Conservation (phyloP, 2,888 invertebrate species). For the Cephus sareptanus region DNA sequence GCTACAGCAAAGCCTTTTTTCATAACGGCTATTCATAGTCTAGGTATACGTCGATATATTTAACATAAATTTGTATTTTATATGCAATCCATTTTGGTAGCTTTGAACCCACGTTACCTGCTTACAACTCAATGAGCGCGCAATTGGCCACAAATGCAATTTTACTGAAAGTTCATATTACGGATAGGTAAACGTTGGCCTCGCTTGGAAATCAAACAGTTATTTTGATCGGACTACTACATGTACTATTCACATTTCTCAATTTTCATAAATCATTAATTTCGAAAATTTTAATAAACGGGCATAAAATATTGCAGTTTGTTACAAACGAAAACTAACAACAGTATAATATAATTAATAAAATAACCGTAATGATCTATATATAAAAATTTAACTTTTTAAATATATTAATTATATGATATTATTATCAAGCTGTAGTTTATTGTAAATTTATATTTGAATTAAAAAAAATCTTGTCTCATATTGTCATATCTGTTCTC, state of each 20-base stretch:
- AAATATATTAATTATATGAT: background rate
- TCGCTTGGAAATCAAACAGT: background rate
- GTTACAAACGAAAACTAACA: background rate
- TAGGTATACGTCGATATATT: background rate
- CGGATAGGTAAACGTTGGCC: background rate
- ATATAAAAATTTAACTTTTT: background rate
- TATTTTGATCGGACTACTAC: background rate
- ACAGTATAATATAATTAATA: background rate
- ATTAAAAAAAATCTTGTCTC: background rate
- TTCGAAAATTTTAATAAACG: background rate
- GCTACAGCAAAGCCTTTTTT: background rate
- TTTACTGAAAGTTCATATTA: background rate
- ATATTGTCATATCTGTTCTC: background rate
- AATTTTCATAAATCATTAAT: background rate
- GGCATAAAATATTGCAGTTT: background rate
- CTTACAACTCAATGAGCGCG: background rate
- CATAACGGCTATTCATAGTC: background rate
- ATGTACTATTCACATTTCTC: background rate
- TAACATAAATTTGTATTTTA: background rate
- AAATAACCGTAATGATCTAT: background rate
- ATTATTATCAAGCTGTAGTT: too few relatives aligned
- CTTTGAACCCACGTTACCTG: background rate
- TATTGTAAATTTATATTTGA: too few relatives aligned
- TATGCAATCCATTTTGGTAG: background rate
- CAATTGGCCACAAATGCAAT: background rate